These are phyloP conservation scores for Florisuga fusca DNA, from an alignment of 2,797 vertebrate species.

Conservation along the genomic window DNA sequence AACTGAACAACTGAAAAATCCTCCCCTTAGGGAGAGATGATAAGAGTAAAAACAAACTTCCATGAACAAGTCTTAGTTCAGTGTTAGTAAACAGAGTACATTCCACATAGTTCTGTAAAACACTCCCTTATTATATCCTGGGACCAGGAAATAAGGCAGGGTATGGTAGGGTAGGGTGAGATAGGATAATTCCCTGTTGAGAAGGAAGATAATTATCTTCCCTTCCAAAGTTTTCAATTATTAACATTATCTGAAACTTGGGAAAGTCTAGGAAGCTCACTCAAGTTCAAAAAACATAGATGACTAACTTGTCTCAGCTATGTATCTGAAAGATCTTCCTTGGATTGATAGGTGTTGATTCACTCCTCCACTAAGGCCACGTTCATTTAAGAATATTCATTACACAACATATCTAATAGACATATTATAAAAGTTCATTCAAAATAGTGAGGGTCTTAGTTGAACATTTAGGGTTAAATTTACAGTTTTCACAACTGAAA, in stretches of 20 bases:
- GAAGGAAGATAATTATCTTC: not conserved
- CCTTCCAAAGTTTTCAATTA: not conserved
- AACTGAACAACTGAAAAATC: not conserved
- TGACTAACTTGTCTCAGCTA: not conserved
- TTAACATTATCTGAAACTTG: slow-evolving; percentile 31
- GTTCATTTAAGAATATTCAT: not conserved
- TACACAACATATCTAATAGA: slow-evolving; percentile 16
- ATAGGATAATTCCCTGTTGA: not conserved
- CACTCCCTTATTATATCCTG: not conserved
- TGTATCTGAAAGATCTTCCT: not conserved
- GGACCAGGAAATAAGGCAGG: not conserved
- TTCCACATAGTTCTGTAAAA: not conserved
- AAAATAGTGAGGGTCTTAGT: not conserved
- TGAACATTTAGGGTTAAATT: slow-evolving; percentile 50
- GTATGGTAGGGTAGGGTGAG: not conserved
- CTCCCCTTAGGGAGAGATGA: not conserved
- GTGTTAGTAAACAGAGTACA: not conserved
- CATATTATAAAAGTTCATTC: slow-evolving; percentile 3
- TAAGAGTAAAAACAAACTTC: slow-evolving; percentile 7
- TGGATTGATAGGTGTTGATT: not conserved
- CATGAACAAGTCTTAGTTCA: not conserved
- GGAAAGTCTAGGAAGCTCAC: slow-evolving; percentile 27
- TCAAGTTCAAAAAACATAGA: not conserved
- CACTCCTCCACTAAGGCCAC: not conserved
- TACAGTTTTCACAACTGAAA: slow-evolving; percentile 34